A percentile compares a stretch with the other conserved stretches of the same genome.
Conservation (phyloP, 2,797 vertebrate genomes). For the Malacoctenus gilli region DNA sequence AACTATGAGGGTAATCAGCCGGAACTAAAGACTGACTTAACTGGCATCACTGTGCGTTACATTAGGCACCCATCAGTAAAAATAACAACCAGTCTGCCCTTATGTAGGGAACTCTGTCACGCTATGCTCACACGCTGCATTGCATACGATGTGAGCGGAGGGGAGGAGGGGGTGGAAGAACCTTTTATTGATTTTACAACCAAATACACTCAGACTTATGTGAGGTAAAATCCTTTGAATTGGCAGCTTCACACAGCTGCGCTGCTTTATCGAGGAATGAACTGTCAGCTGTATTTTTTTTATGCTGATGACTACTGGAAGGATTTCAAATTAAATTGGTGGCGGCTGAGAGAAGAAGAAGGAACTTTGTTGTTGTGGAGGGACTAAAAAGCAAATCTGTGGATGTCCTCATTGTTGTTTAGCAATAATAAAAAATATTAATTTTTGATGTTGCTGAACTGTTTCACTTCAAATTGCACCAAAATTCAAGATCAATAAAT, state of each 20-base stretch:
- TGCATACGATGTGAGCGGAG: slow-evolving; percentile 41
- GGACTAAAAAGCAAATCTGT: too few relatives aligned
- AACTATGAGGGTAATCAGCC: slow-evolving; percentile 78
- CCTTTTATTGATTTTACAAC: slow-evolving; percentile 15
- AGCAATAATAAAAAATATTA: too few relatives aligned
- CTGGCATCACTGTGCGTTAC: slow-evolving; percentile 69
- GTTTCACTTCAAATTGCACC: too few relatives aligned
- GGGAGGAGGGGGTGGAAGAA: slow-evolving; percentile 12
- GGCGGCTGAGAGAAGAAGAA: too few relatives aligned
- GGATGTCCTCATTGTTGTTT: too few relatives aligned
- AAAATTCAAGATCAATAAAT: too few relatives aligned
- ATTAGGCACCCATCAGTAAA: slow-evolving; percentile 80
- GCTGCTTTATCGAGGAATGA: neutral
- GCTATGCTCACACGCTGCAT: slow-evolving; percentile 51
- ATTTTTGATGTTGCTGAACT: too few relatives aligned
- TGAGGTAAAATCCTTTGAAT: neutral
- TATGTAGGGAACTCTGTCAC: slow-evolving; percentile 69
- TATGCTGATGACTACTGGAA: neutral
- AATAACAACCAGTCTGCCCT: slow-evolving; percentile 80
- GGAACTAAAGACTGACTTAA: slow-evolving; percentile 70
- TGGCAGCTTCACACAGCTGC: too few relatives aligned
- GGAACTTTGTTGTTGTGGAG: too few relatives aligned
- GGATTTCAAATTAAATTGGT: neutral
- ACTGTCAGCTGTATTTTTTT: neutral
- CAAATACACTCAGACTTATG: neutral